Evolutionary conservation across 2,797 vertebrate species (phyloP).

Genomic region (Macropus fuliginosus): DNA sequence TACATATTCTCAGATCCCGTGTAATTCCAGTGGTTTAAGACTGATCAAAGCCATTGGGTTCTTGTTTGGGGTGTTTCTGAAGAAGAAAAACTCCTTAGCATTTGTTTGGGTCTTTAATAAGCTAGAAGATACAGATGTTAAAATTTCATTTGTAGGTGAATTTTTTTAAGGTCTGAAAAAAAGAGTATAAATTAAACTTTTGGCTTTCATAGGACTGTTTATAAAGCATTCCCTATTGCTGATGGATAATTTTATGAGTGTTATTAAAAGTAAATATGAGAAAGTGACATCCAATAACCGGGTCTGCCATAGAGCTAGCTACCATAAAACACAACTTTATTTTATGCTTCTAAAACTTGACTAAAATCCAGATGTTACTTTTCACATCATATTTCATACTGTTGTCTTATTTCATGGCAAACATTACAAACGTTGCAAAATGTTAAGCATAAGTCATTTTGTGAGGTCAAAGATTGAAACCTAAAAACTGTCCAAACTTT

Average conservation of each 20-base stretch:
- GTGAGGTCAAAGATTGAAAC: neutral
- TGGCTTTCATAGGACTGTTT: conserved; percentile 12
- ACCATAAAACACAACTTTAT: conserved; percentile 48
- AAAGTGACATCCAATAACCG: conserved; percentile 24
- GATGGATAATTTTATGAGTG: conserved; percentile 50
- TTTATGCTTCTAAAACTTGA: conserved; percentile 81
- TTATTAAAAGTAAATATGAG: conserved; percentile 66
- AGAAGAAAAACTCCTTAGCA: conserved; percentile 31
- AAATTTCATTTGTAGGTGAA: conserved; percentile 3
- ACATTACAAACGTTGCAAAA: conserved; percentile 46
- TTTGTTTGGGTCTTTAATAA: conserved; percentile 14
- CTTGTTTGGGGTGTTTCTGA: neutral
- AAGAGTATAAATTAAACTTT: conserved; percentile 30
- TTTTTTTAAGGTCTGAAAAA: neutral
- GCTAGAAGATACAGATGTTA: neutral
- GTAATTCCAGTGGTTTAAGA: neutral
- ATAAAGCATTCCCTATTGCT: conserved; percentile 18
- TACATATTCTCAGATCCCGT: neutral
- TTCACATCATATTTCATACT: conserved; percentile 47
- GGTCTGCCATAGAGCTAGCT: conserved; percentile 3
- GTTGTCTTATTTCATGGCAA: conserved; percentile 52
- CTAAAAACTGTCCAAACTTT: conserved; percentile 19
- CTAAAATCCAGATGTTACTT: conserved; percentile 40
- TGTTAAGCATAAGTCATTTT: neutral
- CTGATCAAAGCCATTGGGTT: neutral